Evolutionary conservation across 2,888 invertebrate genomes (phyloP), one percentile per base, ranked within the genome.

Genomic region (Amphipoea lucens): DNA sequence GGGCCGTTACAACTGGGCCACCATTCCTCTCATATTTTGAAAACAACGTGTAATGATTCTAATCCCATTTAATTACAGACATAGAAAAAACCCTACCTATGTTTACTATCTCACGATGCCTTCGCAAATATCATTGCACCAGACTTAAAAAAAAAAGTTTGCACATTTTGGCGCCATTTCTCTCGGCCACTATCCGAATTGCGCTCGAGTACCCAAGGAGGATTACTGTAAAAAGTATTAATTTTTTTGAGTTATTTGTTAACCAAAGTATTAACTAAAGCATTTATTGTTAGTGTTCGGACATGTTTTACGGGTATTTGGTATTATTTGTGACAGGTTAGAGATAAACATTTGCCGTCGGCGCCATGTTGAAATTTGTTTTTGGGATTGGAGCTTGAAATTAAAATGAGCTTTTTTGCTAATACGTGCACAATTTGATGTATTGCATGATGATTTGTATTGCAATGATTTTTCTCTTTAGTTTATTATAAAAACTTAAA

Each of bases 331-430:
- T 90, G 91, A 91, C 88, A 90, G 89, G 87, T 88, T 81, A 45
- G 79, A 90, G 92, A 93, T 93, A 93, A 93, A 92, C 87, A 93
- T 84, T 89, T 76, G 2, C 67, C 72, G 79, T 75, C 67, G 90
- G 87, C 88, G 88, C 90, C 90, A 83, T 80, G 29, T 71, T 81
- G 42, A 42, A 85, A 60, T 76, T 48, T 84, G 65, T 70, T 74
- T 80, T 68, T 66, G 62, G 40, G 20, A 1, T 62, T 23, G 0
- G 6, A 75, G n/a, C 9, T 54, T 51, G 12, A 68, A 65, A 84
- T 75, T 67, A 20, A 36, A 69, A 40, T n/a, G 0, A 14, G 2
- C 6, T 11, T 17, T 14, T 63, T 63, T 84, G 20, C 9, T 14
- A 40, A 20, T 20, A 14, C 4, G 23, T 36, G 17, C 12, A 20